A percentile compares a stretch with the other conserved stretches of the same genome.
Conservation (phyloP, 2,797 vertebrate genomes). For the Pangasius djambal region DNA sequence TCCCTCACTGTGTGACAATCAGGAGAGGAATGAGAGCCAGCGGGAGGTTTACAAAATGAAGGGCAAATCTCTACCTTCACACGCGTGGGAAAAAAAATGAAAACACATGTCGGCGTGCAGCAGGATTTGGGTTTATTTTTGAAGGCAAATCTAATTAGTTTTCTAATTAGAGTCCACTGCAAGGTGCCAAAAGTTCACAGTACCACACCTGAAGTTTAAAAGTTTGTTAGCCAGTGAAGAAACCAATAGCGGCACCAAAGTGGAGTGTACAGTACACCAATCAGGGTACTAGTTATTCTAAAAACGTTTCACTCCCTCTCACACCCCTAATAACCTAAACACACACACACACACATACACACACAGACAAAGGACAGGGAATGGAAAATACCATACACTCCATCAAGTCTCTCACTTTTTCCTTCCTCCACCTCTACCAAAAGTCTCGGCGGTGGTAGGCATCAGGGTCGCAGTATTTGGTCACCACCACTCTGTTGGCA, state of each 20-base stretch:
- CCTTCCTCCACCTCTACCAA: conserved; percentile 84
- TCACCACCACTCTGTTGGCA: conserved; percentile 94
- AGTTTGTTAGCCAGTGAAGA: neutral
- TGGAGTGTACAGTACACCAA: conserved; percentile 21
- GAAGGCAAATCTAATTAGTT: neutral
- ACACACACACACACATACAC: conserved; percentile 8
- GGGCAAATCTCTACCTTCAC: neutral
- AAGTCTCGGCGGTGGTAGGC: conserved; percentile 94
- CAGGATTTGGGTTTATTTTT: neutral
- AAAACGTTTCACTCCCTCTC: conserved; percentile 23
- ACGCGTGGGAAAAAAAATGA: neutral
- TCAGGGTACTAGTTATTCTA: conserved; percentile 22
- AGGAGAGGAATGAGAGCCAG: neutral
- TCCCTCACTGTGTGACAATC: neutral
- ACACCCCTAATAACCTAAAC: neutral
- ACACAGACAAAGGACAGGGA: conserved; percentile 56
- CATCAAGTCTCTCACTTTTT: conserved; percentile 27
- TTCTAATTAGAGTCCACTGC: neutral
- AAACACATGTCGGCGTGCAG: neutral
- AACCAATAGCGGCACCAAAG: conserved; percentile 2
- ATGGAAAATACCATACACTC: conserved; percentile 54
- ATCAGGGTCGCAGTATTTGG: conserved; percentile 95
- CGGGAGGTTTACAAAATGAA: neutral
- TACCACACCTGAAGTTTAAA: neutral
- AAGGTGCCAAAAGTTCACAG: neutral